Evolutionary conservation across 2,797 vertebrate species (phyloP).

Genomic region (Cynopterus sphinx): DNA sequence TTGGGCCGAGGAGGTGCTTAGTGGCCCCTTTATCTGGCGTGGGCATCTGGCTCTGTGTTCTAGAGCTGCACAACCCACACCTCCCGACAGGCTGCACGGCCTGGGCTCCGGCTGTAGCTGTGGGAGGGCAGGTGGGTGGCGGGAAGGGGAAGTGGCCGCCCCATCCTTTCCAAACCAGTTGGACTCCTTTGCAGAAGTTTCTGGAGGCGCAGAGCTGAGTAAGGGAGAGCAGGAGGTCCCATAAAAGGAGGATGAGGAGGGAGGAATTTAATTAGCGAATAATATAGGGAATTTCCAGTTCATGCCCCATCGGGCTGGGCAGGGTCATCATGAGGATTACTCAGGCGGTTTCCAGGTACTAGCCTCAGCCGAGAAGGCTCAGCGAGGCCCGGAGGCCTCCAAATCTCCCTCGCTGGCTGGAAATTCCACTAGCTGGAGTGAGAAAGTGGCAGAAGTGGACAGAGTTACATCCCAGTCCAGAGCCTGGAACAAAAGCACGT

Average conservation of each 20-base stretch:
- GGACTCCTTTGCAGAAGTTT: slow-evolving; percentile 51
- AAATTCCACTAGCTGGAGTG: not conserved
- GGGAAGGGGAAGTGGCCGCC: slow-evolving; percentile 11
- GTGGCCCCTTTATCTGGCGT: not conserved
- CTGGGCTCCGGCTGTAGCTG: not conserved
- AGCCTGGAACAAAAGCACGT: not conserved
- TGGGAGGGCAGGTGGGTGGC: not conserved
- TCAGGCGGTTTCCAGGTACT: slow-evolving; percentile 49
- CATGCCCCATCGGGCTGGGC: slow-evolving; percentile 56
- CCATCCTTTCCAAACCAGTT: slow-evolving; percentile 59
- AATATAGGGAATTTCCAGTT: slow-evolving; percentile 76
- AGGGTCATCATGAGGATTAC: not conserved
- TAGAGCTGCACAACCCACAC: not conserved
- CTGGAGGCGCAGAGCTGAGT: slow-evolving; percentile 61
- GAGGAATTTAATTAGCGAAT: slow-evolving; percentile 61
- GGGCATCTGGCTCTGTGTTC: not conserved
- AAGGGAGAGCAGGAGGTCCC: slow-evolving; percentile 8
- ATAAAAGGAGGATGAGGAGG: not conserved
- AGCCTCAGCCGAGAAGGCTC: not conserved
- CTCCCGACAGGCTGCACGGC: not conserved
- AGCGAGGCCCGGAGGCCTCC: not conserved
- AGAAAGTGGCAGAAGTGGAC: too few species aligned
- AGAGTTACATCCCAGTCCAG: not conserved
- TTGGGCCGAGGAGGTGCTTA: not conserved
- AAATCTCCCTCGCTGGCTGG: not conserved